phyloP scores from a whole-genome alignment of 2,113 vertebrate species.

The Tupaia chinensis region DNA sequence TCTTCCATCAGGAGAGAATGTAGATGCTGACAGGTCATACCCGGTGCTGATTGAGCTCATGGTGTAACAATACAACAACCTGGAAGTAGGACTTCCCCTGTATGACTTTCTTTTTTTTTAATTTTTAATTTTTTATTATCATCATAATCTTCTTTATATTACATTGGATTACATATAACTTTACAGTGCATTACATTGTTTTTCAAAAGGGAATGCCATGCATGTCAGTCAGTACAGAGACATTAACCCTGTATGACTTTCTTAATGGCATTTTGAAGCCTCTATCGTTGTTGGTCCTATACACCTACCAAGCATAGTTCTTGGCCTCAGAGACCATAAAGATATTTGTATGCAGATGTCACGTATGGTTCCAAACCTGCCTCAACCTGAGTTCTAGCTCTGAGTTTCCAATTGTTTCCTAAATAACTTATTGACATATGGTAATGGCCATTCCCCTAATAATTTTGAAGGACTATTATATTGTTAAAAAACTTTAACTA shows the following conservation, averaged over 20 bases:
- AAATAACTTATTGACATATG: constrained; percentile 2
- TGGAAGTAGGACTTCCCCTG: background rate
- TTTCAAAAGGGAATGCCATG: no score
- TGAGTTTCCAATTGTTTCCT: constrained; percentile 39
- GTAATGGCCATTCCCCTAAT: constrained; percentile 10
- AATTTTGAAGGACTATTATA: constrained; percentile 35
- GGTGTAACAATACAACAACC: no score
- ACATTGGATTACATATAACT: no score
- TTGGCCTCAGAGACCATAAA: background rate
- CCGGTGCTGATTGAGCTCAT: no score
- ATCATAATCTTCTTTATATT: no score
- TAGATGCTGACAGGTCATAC: no score
- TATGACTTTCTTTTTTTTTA: background rate
- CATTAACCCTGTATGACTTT: background rate
- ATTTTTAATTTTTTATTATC: no score
- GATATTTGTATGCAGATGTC: background rate
- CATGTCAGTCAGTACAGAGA: no score
- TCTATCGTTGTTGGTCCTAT: background rate
- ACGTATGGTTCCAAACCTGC: background rate
- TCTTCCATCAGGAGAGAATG: no score
- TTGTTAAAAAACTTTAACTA: background rate
- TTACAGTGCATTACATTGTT: no score
- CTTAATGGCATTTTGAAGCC: background rate
- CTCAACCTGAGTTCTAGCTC: background rate
- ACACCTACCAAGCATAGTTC: background rate